Evolutionary conservation across 2,113 vertebrate species (phyloP).

Genomic region (Australoheros scitulus): DNA sequence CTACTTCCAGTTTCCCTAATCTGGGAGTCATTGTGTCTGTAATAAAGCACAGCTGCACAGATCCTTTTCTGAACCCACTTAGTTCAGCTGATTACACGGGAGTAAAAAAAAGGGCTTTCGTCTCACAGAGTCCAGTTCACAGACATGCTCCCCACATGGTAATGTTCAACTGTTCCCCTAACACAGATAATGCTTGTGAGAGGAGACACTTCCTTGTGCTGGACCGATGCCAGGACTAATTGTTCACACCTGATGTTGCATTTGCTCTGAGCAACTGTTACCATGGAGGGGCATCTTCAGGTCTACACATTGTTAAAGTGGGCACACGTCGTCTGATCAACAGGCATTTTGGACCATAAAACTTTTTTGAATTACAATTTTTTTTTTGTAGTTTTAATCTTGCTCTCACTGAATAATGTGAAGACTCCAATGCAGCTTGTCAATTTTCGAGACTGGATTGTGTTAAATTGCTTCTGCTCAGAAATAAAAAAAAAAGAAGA

Average conservation of each 20-base stretch:
- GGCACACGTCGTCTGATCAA: background rate
- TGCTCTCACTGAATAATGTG: slow-evolving; percentile 25
- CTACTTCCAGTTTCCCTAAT: slow-evolving; percentile 70
- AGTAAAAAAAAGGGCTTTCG: slow-evolving; percentile 44
- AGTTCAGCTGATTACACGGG: slow-evolving; percentile 72
- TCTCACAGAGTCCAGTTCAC: slow-evolving; percentile 53
- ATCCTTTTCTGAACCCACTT: slow-evolving; percentile 72
- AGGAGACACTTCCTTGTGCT: slow-evolving; percentile 46
- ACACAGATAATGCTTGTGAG: slow-evolving; percentile 48
- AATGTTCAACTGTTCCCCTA: slow-evolving; percentile 46
- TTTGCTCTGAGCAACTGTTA: slow-evolving; percentile 8
- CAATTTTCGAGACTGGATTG: slow-evolving; percentile 41
- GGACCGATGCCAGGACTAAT: slow-evolving; percentile 58
- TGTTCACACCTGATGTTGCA: slow-evolving; percentile 58
- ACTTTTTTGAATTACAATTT: slow-evolving; percentile 4
- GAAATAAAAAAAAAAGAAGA: slow-evolving; percentile 6
- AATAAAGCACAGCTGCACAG: slow-evolving; percentile 80
- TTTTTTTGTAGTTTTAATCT: slow-evolving; percentile 13
- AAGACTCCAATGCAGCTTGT: slow-evolving; percentile 16
- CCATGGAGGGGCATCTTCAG: background rate
- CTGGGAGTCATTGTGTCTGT: slow-evolving; percentile 80
- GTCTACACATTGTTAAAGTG: background rate
- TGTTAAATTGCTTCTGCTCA: slow-evolving; percentile 56
- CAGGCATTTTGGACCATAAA: background rate
- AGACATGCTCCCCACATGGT: slow-evolving; percentile 47